These are phyloP conservation scores for Resseliella maxima DNA, from an alignment of 2,888 invertebrate genomes.

Conservation along the genomic window DNA sequence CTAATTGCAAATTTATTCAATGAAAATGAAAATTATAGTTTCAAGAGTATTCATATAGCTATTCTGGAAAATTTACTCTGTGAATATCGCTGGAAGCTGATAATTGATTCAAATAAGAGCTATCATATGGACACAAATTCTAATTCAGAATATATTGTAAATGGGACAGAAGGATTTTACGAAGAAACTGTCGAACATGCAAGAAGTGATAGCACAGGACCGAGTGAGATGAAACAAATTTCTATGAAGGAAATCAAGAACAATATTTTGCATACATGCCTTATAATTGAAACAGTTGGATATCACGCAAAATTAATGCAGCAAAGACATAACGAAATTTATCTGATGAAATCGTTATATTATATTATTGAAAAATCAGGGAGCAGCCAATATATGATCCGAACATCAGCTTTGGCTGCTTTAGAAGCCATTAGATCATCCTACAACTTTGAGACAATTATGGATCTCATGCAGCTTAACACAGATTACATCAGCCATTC, in stretches of 20 bases:
- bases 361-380: background rate
- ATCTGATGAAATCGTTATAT: background rate
- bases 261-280: slow-evolving; percentile 75
- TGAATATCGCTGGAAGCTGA: slow-evolving; percentile 65
- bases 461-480: background rate
- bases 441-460: background rate
- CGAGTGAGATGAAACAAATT: background rate
- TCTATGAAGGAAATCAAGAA: slow-evolving; percentile 24
- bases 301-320: background rate
- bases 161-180: background rate
- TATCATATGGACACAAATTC: slow-evolving; percentile 62
- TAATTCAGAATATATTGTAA: background rate
- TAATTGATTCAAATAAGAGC: slow-evolving; percentile 63
- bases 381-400: background rate
- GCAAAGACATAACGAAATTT: background rate
- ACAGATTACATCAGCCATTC: background rate
- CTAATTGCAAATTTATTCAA: background rate
- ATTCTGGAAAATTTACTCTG: slow-evolving; percentile 64
- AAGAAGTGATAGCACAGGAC: background rate
- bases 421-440: background rate
- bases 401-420: background rate
- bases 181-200: background rate
- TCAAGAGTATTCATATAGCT: background rate
- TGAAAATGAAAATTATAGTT: background rate
- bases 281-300: slow-evolving; percentile 78